Conservation (phyloP, 2,113 vertebrate species). For the Dicentrarchus labrax region DNA sequence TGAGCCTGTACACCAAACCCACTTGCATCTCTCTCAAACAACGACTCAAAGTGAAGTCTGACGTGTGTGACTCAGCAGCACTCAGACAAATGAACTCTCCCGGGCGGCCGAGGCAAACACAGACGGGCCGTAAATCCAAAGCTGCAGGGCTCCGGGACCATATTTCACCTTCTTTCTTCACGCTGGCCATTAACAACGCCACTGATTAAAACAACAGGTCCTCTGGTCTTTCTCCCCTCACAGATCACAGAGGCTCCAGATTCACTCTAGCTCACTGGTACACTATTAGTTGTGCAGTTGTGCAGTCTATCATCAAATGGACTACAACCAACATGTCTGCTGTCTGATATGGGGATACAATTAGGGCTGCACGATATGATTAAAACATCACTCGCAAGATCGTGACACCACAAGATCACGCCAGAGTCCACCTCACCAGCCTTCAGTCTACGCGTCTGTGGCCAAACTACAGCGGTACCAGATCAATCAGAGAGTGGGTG, state of each 20-base stretch:
- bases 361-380: no score
- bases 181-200: background rate
- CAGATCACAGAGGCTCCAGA: background rate
- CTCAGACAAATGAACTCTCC: conserved; percentile 37
- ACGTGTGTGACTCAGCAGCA: conserved; percentile 48
- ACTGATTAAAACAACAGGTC: background rate
- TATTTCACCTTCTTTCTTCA: background rate
- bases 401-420: no score
- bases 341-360: background rate
- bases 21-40: background rate
- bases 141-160: no score
- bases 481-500: no score
- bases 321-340: background rate
- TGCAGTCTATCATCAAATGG: background rate
- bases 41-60: background rate
- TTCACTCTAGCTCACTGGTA: background rate
- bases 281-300: background rate
- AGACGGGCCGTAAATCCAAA: conserved; percentile 4
- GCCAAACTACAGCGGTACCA: no score
- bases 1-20: background rate
- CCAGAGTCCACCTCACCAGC: no score
- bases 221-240: background rate
- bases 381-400: no score
- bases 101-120: background rate
- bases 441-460: no score